Evolutionary conservation across 2,797 vertebrate species (phyloP), one percentile per base, ranked within the genome.

Genomic region (Caiman crocodilus): DNA sequence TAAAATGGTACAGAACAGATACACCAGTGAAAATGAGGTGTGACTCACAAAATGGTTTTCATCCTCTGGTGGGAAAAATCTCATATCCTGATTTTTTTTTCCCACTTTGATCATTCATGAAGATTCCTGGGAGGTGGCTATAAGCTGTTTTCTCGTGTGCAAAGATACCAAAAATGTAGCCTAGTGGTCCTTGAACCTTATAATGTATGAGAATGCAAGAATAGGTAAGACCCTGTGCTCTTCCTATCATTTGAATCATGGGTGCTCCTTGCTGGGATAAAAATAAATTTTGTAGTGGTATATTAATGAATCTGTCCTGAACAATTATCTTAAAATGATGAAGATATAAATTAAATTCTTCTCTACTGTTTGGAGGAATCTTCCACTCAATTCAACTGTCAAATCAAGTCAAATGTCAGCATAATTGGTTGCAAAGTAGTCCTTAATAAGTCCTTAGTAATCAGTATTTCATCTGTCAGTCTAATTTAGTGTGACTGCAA

Each of bases 341-440:
- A 95, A 63, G 92, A 90, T 93, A 91, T 85, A 96, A 97, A 97
- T 96, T 90, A 96, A 96, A 93, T 95, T 94, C 94, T 94, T 96
- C 89, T 95, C 77, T 88, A 90, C 96, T 96, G 88, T 96, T 97
- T 95, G 90, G 90, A 96, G 80, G 90, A 95, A 96, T 95, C 88
- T 96, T 96, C 91, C 57, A 93, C 93, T 94, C 95, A 95, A 96
- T 96, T 96, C 96, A 95, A 88, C 96, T 97, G 96, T 96, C 96
- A 97, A 97, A 97, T 97, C 96, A 97, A 97, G 96, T 97, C 96
- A 97, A 97, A 96, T 97, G 97, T 97, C 96, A 97, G 94, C 86
- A 91, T 97, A 97, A 97, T 97, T 97, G 95, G 96, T 95, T 96
- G 95, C 96, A 97, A 97, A 97, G 97, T 97, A 97, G 94, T 96